Base-by-base conservation (phyloP, 2,113 vertebrate genomes). In the Gobiocypris rarus region DNA sequence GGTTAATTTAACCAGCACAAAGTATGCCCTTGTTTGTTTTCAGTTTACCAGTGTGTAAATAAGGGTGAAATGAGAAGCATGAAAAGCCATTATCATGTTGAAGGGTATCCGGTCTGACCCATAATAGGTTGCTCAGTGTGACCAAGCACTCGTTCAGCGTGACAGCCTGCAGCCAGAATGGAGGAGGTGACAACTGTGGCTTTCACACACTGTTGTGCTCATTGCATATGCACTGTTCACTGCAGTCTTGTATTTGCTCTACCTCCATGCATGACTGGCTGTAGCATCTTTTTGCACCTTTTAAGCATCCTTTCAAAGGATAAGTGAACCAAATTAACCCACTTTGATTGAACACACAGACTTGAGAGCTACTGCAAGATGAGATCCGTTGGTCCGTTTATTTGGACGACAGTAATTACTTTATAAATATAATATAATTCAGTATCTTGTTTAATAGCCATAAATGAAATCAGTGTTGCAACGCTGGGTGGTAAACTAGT, bases 1-100 rank as follows among this genome's bases (percentile, higher is more conserved):
- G 24, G 5, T 45, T 43, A n/a, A 26, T 8, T 58, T 26, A 45
- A 69, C 28, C 71, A 52, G 67, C 22, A 38, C 28, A 61, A 69
- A 67, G 9, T 22, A 48, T 54, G n/a, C 19, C 65, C 11, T 17
- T 61, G 79, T 86, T 61, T 83, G 79, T 83, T 28, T 59, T 41
- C 59, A 81, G 54, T 85, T 61, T 65, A 63, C 22, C n/a, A 9
- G 22, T 58, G 70, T 54, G 28, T n/a, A 63, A 78, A 41, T 52
- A 48, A 54, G 52, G 1, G 11, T 63, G 38, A 41, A 77, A 81
- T 38, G 43, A 82, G 34, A 31, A 65, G 31, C 81, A 77, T 78
- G 70, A 58, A 86, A 87, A 73, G 45, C 63, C 79, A 70, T 85
- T 83, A 81, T 77, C 63, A 48, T 67, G 48, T 74, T 50, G 15